Conservation (phyloP, 2,888 invertebrate species). For the Lysandra bellargus region DNA sequence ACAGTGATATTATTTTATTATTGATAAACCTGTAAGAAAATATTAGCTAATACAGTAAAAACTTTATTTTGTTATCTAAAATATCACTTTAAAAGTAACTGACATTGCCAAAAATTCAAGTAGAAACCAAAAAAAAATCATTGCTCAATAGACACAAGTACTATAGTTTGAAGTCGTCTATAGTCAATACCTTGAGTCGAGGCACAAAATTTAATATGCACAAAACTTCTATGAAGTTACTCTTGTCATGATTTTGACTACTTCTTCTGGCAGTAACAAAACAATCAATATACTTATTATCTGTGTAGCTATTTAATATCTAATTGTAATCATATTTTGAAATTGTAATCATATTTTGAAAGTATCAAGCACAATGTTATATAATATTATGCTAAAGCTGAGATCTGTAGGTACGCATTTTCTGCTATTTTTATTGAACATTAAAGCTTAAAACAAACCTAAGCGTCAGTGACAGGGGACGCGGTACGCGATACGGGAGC, state of each 20-base stretch:
- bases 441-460: no score
- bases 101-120: constrained; percentile 9
- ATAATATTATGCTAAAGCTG: no score
- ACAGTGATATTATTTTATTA: no score
- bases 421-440: no score
- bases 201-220: neutral
- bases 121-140: constrained; percentile 32
- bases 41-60: neutral
- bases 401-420: no score
- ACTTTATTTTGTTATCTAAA: neutral
- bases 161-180: neutral
- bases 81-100: neutral
- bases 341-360: no score
- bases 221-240: neutral
- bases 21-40: no score
- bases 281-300: neutral
- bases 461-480: no score
- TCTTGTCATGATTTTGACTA: neutral
- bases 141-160: constrained; percentile 30
- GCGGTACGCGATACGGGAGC: no score
- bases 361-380: no score
- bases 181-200: neutral
- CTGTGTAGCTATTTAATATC: neutral
- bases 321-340: no score
- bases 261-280: neutral